These are phyloP conservation scores for Cantharis rufa DNA, from an alignment of 2,888 invertebrate genomes.

Conservation along the genomic window DNA sequence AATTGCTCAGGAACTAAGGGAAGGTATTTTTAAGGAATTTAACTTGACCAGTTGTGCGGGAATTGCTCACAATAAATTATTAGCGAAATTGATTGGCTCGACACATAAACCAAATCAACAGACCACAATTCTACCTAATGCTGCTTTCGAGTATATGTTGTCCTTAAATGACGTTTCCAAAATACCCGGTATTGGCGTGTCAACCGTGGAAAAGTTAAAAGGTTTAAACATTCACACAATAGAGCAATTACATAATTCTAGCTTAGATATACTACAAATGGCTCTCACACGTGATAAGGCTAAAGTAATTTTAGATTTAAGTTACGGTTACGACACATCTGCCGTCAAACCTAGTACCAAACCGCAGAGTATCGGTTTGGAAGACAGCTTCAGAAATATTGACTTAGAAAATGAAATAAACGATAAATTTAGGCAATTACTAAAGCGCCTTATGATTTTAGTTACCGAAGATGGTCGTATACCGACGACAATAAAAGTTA, in stretches of 20 bases:
- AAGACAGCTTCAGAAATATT: slow-evolving; percentile 77
- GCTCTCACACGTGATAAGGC: slow-evolving; percentile 72
- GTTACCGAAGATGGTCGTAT: slow-evolving; percentile 79
- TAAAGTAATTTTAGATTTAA: slow-evolving; percentile 68
- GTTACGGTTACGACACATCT: slow-evolving; percentile 75
- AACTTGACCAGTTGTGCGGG: slow-evolving; percentile 82
- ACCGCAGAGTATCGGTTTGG: slow-evolving; percentile 79
- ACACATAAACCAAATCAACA: slow-evolving; percentile 82
- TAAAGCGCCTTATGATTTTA: slow-evolving; percentile 71
- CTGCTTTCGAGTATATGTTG: slow-evolving; percentile 67
- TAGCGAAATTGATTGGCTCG: slow-evolving; percentile 77
- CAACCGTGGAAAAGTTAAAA: slow-evolving; percentile 67
- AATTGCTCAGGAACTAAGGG: slow-evolving; percentile 77
- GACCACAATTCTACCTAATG: slow-evolving; percentile 74
- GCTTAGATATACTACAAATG: slow-evolving; percentile 59
- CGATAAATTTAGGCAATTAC: slow-evolving; percentile 69
- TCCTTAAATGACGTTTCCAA: slow-evolving; percentile 64
- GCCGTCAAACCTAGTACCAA: slow-evolving; percentile 75
- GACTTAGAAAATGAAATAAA: slow-evolving; percentile 75
- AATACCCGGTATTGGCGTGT: slow-evolving; percentile 78
- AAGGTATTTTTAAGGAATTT: slow-evolving; percentile 68
- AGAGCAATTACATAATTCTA: slow-evolving; percentile 67
- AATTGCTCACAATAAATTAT: slow-evolving; percentile 79
- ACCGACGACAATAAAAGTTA: slow-evolving; percentile 75
- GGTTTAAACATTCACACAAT: slow-evolving; percentile 70